Base-by-base conservation (phyloP, 2,888 invertebrate species). In the Parelbella ahira region DNA sequence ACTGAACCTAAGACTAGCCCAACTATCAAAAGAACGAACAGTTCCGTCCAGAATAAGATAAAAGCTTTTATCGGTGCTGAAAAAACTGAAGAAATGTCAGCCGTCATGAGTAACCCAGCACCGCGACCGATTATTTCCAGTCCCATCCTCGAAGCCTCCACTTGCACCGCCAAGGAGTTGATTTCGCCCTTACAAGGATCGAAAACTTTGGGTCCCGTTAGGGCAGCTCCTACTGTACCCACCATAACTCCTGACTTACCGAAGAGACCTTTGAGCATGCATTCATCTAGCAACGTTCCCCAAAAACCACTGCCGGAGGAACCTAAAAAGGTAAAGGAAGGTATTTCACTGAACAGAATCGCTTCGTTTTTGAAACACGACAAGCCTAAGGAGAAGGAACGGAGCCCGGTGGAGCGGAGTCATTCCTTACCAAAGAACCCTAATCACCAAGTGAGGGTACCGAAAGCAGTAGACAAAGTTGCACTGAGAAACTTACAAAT, bases 101-200 rank as follows among this genome's bases (percentile, higher is more conserved):
- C 45, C 4, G 67, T 50, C 51, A 89, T 10, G 84, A 18, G 92
- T 0, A 78, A 92, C 48, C 92, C 93, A 0, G 91, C 93, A 0
- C 89, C 91, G 0, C 88, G 94, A 51, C 95, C 94, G 0, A 89
- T 94, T 4, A 95, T 96, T 51, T 94, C 95, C 3, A 92, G 92
- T 48, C 95, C 95, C 0, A 93, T 94, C 33, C 74, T 96, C 36
- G 94, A 95, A 68, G 91, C 93, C 1, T 95, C 95, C 0, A 95
- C 95, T 0, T 93, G 93, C 53, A 92, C 93, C 0, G 93, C 93
- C 0, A 92, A 93, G 58, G 93, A 94, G 56, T 64, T 94, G 4
- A 89, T 92, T 27, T 90, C 91, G 0, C 91, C 93, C 0, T 77
- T 92, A 18, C 89, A 90, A 60, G 87, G 89, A 0, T 86, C 89